Percentiles rank a stretch among this genome's conserved stretches.
Evolutionary conservation across 2,888 invertebrate genomes (phyloP).

Genomic region (Cistogaster globosa): DNA sequence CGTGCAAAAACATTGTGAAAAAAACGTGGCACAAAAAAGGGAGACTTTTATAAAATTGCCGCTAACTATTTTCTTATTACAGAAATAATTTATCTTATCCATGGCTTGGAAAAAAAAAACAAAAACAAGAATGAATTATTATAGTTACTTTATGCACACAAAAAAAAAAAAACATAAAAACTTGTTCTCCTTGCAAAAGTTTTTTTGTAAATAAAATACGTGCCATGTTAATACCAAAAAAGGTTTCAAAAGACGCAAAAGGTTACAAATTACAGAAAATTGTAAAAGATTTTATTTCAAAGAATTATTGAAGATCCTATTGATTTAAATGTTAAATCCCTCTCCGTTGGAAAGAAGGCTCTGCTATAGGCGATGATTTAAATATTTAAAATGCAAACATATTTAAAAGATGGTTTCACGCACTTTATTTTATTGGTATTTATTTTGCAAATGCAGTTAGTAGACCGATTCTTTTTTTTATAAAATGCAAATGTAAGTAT

Average conservation of each 20-base stretch:
- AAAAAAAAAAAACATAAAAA: not conserved
- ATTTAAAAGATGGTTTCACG: not conserved
- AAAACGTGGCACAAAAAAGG: constrained; percentile 8
- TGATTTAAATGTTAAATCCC: not conserved
- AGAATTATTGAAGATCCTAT: not conserved
- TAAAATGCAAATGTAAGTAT: no score
- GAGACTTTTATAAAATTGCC: constrained; percentile 34
- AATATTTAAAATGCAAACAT: no score
- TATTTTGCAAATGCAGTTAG: no score
- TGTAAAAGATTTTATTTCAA: not conserved
- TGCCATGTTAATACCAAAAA: not conserved
- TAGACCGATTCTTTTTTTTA: no score
- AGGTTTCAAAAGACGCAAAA: not conserved
- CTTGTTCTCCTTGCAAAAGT: not conserved
- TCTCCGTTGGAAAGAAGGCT: no score
- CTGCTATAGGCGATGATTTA: no score
- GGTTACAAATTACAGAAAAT: not conserved
- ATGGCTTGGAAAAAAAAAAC: constrained; percentile 10
- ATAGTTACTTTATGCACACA: constrained; percentile 32
- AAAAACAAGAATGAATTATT: not conserved
- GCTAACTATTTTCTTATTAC: constrained; percentile 49
- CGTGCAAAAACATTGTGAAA: constrained; percentile 4
- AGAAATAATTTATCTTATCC: constrained; percentile 58
- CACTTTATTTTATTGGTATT: no score
- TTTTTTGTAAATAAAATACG: constrained; percentile 5